Evolutionary conservation across 1,140 invertebrate genomes (phyloP).

Genomic region (Euborellia annulipes): DNA sequence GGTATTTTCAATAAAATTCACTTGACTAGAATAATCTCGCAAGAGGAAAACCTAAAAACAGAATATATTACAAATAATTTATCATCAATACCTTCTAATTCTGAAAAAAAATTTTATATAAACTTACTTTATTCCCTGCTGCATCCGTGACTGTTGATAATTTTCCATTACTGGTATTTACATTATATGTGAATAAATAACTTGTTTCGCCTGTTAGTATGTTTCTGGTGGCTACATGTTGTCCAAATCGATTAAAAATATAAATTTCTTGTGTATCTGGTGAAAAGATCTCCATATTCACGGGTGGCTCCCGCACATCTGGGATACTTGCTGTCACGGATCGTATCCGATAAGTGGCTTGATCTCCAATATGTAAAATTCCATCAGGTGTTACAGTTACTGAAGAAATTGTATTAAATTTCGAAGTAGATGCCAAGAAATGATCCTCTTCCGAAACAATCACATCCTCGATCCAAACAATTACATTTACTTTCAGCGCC

Average conservation of each 20-base stretch:
- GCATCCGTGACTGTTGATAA: conserved; percentile 81
- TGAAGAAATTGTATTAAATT: conserved; percentile 88
- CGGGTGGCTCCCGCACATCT: conserved; percentile 73
- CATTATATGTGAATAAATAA: conserved; percentile 88
- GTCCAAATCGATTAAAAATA: conserved; percentile 89
- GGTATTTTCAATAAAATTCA: conserved; percentile 87
- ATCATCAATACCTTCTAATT: too few species aligned
- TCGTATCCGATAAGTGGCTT: conserved; percentile 53
- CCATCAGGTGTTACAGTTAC: conserved; percentile 87
- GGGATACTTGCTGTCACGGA: conserved; percentile 64
- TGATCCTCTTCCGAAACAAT: conserved; percentile 85
- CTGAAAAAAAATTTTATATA: too few species aligned
- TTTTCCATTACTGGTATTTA: conserved; percentile 91
- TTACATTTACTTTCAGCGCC: conserved; percentile 92
- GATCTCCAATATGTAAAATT: conserved; percentile 85
- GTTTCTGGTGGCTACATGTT: conserved; percentile 82
- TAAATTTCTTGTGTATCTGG: conserved; percentile 92
- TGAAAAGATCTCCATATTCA: conserved; percentile 89
- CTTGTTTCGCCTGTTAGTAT: conserved; percentile 82
- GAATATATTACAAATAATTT: too few species aligned
- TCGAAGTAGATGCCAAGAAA: conserved; percentile 75
- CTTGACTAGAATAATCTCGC: conserved; percentile 66
- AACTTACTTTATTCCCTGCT: conserved; percentile 81
- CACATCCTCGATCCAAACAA: conserved; percentile 74
- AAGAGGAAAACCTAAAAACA: conserved; percentile 76